Evolutionary conservation across 2,113 vertebrate genomes (phyloP).

Genomic region (Tachysurus fulvidraco): DNA sequence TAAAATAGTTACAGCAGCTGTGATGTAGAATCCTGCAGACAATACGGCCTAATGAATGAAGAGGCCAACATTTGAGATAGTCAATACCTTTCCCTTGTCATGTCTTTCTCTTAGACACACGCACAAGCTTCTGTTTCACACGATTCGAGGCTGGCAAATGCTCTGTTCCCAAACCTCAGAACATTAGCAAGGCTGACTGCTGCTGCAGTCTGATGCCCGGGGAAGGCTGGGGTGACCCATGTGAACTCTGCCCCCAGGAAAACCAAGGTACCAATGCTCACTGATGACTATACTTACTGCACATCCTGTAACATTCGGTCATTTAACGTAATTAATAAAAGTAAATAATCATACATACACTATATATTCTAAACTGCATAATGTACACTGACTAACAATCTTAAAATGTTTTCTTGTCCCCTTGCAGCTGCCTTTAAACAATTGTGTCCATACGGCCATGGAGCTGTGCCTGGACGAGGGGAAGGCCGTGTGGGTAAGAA

Average conservation of each 20-base stretch:
- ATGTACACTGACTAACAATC: background rate
- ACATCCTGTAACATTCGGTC: background rate
- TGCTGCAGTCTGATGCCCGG: slow-evolving; percentile 93
- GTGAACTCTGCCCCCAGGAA: slow-evolving; percentile 87
- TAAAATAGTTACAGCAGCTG: background rate
- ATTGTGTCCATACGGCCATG: slow-evolving; percentile 87
- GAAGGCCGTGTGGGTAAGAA: slow-evolving; percentile 83
- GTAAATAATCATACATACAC: slow-evolving; percentile 7
- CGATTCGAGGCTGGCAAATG: slow-evolving; percentile 88
- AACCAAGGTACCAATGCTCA: slow-evolving; percentile 72
- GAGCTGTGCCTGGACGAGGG: slow-evolving; percentile 78
- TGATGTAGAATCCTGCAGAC: background rate
- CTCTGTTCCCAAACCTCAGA: slow-evolving; percentile 85
- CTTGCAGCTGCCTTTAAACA: slow-evolving; percentile 76
- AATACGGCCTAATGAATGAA: background rate
- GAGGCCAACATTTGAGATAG: background rate
- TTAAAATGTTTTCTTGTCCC: background rate
- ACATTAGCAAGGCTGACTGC: slow-evolving; percentile 90
- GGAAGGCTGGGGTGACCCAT: slow-evolving; percentile 93
- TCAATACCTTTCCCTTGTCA: background rate
- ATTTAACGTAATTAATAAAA: background rate
- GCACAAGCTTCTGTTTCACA: slow-evolving; percentile 93
- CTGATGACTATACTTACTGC: background rate
- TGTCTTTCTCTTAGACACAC: slow-evolving; percentile 76
- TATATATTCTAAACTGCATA: background rate